Conservation (phyloP, 2,888 invertebrate species). For the Bombylius major region DNA sequence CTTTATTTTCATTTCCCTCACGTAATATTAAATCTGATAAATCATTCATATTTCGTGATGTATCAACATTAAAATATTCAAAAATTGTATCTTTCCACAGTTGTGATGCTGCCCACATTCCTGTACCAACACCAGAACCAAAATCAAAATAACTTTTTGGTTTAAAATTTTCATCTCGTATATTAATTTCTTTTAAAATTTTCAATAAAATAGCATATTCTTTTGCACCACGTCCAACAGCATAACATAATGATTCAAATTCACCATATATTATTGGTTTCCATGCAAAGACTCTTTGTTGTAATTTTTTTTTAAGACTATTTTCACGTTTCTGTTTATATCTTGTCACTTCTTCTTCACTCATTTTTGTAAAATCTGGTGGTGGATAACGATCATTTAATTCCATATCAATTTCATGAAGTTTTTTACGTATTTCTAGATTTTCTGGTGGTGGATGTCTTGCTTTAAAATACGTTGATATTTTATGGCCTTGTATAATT, state of each 20-base stretch:
- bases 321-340: constrained; percentile 40
- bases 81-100: constrained; percentile 58
- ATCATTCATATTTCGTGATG: constrained; percentile 70
- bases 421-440: constrained; percentile 20
- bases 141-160: constrained; percentile 76
- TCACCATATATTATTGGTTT: constrained; percentile 55
- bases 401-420: constrained; percentile 23
- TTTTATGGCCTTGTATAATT: constrained; percentile 39
- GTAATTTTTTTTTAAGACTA: constrained; percentile 44
- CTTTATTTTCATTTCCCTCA: constrained; percentile 49
- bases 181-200: constrained; percentile 61
- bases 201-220: constrained; percentile 62
- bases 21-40: constrained; percentile 58
- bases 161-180: constrained; percentile 49
- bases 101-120: constrained; percentile 67
- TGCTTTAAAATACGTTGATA: constrained; percentile 47
- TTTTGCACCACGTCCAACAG: constrained; percentile 53
- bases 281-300: constrained; percentile 58
- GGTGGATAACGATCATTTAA: constrained; percentile 22
- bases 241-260: constrained; percentile 53
- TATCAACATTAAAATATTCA: constrained; percentile 79
- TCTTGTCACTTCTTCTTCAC: constrained; percentile 31
- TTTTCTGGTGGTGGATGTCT: constrained; percentile 54
- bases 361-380: constrained; percentile 18
- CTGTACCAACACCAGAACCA: constrained; percentile 82